These are phyloP conservation scores for Eleutherodactylus coqui DNA, from an alignment of 2,797 vertebrate genomes.

Conservation along the genomic window DNA sequence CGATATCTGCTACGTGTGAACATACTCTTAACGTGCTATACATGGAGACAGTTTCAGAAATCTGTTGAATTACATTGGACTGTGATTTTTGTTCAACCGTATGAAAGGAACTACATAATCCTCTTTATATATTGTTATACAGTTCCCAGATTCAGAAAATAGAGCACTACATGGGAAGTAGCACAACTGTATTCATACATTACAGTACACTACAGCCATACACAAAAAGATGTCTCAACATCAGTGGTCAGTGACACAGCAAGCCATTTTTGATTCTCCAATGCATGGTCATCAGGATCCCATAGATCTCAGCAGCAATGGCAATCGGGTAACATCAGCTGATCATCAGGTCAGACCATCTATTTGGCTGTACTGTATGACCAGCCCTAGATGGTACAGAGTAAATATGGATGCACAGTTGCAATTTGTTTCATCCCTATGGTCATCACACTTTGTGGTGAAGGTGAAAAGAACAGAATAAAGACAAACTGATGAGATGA, in stretches of 20 bases:
- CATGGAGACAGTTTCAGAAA: too few species aligned
- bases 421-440: background rate
- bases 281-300: background rate
- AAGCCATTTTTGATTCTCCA: background rate
- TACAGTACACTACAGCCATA: background rate
- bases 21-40: too few species aligned
- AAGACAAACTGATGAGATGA: constrained; percentile 34
- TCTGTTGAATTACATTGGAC: too few species aligned
- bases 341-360: background rate
- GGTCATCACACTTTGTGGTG: background rate
- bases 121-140: too few species aligned
- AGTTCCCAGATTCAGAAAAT: background rate
- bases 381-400: background rate
- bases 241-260: background rate
- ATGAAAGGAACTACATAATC: too few species aligned
- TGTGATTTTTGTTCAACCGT: too few species aligned
- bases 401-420: background rate
- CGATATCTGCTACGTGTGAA: too few species aligned
- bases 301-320: too few species aligned
- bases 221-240: background rate
- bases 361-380: background rate
- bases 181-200: background rate
- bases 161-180: background rate
- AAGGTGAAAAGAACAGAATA: constrained; percentile 48
- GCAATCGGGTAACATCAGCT: too few species aligned